Conservation (phyloP, 2,113 vertebrate genomes). For the Pantherophis guttatus region DNA sequence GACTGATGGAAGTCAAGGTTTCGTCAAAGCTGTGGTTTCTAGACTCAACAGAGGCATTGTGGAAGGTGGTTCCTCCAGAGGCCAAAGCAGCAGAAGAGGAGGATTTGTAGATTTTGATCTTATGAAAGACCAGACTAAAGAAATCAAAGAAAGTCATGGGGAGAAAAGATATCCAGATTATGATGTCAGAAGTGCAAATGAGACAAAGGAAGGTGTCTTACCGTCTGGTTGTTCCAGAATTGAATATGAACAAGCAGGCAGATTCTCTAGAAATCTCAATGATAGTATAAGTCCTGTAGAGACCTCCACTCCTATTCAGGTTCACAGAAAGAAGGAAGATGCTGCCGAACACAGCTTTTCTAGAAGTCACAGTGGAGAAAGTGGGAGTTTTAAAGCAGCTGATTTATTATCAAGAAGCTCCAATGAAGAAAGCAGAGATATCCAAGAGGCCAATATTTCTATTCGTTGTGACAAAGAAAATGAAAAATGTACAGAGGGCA, state of each 20-base stretch:
- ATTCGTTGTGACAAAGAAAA: background rate
- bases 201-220: background rate
- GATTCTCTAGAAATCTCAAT: background rate
- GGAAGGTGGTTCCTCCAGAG: background rate
- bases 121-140: background rate
- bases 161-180: background rate
- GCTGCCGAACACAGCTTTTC: background rate
- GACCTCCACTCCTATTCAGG: slow-evolving; percentile 18
- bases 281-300: slow-evolving; percentile 2
- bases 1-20: background rate
- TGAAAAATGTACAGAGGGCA: background rate
- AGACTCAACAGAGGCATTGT: background rate
- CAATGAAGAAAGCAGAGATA: background rate
- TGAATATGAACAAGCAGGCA: background rate
- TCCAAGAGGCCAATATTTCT: background rate
- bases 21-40: background rate
- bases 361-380: slow-evolving; percentile 15
- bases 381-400: slow-evolving; percentile 14
- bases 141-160: background rate
- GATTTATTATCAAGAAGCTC: background rate
- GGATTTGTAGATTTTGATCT: too few species aligned
- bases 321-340: background rate
- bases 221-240: background rate
- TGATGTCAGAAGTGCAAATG: background rate
- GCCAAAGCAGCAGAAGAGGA: background rate